phyloP scores from a whole-genome alignment of 1,140 invertebrate species.

The Macrosteles quadrilineatus region DNA sequence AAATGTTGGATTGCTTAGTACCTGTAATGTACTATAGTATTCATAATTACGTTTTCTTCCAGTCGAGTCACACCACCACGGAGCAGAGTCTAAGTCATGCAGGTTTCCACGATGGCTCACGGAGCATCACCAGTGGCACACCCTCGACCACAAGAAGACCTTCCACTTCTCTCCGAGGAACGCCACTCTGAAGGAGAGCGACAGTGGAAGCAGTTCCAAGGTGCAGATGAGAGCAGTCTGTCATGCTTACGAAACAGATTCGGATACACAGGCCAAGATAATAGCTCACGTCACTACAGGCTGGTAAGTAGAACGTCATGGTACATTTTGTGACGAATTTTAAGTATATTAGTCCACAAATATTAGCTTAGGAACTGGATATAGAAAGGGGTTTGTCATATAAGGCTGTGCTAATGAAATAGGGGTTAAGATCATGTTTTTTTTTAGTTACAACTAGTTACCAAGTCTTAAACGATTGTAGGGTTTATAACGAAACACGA shows the following conservation, averaged over 20 bases:
- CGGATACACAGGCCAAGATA: conserved; percentile 56
- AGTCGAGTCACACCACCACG: conserved; percentile 35
- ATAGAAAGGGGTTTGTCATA: too few relatives aligned
- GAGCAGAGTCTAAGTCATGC: conserved; percentile 51
- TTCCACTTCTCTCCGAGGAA: conserved; percentile 68
- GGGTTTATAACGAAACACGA: too few relatives aligned
- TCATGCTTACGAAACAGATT: conserved; percentile 32
- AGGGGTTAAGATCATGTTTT: too few relatives aligned
- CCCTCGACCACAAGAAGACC: conserved; percentile 64
- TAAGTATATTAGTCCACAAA: conserved; percentile 41
- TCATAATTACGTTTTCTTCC: conserved; percentile 27
- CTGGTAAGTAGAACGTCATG: conserved; percentile 56
- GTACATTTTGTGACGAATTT: not conserved
- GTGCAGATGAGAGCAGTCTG: conserved; percentile 39
- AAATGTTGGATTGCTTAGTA: too few relatives aligned
- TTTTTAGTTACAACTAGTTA: too few relatives aligned
- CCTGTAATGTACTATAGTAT: too few relatives aligned
- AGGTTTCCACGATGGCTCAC: conserved; percentile 68
- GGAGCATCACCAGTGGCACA: conserved; percentile 67
- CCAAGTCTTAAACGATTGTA: too few relatives aligned
- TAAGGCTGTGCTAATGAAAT: too few relatives aligned
- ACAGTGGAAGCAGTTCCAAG: conserved; percentile 19
- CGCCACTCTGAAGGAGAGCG: conserved; percentile 58
- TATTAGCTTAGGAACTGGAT: too few relatives aligned
- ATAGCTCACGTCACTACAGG: conserved; percentile 70